These are phyloP conservation scores for Pogona vitticeps DNA, from an alignment of 2,113 vertebrate species.

Conservation along the genomic window DNA sequence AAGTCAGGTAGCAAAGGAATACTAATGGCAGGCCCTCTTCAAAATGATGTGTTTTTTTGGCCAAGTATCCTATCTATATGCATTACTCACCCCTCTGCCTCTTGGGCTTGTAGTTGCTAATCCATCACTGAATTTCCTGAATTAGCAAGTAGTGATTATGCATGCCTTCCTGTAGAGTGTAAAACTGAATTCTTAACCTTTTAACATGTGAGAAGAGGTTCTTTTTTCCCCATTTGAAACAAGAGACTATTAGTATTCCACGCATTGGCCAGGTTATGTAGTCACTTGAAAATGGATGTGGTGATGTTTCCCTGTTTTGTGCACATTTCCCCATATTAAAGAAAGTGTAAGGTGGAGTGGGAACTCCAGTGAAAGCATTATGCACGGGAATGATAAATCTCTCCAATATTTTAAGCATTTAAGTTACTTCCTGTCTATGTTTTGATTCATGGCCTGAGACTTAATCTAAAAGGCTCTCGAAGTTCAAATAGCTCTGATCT, in stretches of 20 bases:
- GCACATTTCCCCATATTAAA: constrained; percentile 26
- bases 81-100: neutral
- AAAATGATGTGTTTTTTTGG: neutral
- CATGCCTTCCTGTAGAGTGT: neutral
- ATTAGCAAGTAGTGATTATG: constrained; percentile 27
- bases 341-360: neutral
- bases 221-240: constrained; percentile 19
- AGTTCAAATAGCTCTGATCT: neutral
- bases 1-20: neutral
- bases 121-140: neutral
- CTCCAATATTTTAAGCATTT: constrained; percentile 42
- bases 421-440: constrained; percentile 10
- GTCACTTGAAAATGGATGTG: neutral
- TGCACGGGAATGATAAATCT: constrained; percentile 38
- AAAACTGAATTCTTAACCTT: constrained; percentile 43
- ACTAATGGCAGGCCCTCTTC: accelerated
- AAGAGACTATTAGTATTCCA: neutral
- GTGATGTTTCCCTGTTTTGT: constrained; percentile 30
- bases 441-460: constrained; percentile 1
- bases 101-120: neutral
- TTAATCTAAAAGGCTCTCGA: neutral
- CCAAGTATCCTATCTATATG: neutral
- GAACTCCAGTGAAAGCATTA: neutral
- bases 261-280: accelerated
- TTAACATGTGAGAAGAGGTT: neutral